phyloP scores from a whole-genome alignment of 2,797 vertebrate species.

The Typhlichthys eigenmanni region DNA sequence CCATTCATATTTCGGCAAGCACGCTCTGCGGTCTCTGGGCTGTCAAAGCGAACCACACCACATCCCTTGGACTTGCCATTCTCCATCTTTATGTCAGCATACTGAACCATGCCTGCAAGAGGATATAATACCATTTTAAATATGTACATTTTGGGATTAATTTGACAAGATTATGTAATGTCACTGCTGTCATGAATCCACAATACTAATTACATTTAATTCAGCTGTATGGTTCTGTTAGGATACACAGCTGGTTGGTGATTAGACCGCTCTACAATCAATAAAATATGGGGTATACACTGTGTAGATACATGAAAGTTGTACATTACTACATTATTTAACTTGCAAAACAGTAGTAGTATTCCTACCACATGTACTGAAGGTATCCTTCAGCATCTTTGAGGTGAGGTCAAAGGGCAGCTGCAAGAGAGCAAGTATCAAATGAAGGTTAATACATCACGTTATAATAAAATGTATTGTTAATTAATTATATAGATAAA shows the following conservation, averaged over 20 bases:
- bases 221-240: too few species aligned
- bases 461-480: too few species aligned
- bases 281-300: background rate
- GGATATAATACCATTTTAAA: conserved; percentile 3
- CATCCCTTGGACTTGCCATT: conserved; percentile 98
- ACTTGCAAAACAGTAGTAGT: background rate
- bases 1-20: conserved; percentile 97
- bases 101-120: conserved; percentile 89
- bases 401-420: conserved; percentile 98
- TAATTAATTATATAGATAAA: too few species aligned
- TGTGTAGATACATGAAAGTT: background rate
- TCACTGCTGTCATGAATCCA: too few species aligned
- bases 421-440: conserved; percentile 64
- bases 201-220: too few species aligned
- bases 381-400: conserved; percentile 99
- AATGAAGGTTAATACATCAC: conserved; percentile 3
- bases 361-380: conserved; percentile 92
- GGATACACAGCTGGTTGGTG: too few species aligned
- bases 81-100: conserved; percentile 98
- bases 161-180: too few species aligned
- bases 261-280: too few species aligned
- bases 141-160: background rate
- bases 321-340: too few species aligned
- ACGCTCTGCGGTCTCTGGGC: conserved; percentile 90
- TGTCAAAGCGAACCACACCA: conserved; percentile 94